Evolutionary conservation across 2,888 invertebrate genomes (phyloP), one percentile per base, ranked within the genome.

Genomic region (Gandaritis pyraliata): DNA sequence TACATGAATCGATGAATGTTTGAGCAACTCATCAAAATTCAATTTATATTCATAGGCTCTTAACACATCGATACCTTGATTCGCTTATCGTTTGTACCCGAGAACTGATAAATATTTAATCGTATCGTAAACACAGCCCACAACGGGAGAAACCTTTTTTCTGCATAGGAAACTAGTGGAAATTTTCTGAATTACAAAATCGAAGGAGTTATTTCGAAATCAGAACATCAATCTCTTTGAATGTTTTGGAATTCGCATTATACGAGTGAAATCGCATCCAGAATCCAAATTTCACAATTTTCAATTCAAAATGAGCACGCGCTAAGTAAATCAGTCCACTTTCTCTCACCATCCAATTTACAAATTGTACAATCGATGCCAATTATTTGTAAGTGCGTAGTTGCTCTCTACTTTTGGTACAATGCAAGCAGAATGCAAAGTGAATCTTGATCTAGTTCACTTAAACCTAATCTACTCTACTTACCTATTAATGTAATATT

Each of bases 81-180:
- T 81, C 79, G 78, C 73, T 81, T 82, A 80, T 82, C 81, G 77
- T 81, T 43, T 78, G 73, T 78, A 76, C 71, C 78, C 73, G 78
- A 78, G 77, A 84, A 76, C 81, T 85, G 79, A 81, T 90, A 80
- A 88, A 90, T 90, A 89, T 89, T 86, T 79, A 88, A 82, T 69
- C 65, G 63, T 65, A 63, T 67, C 71, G 72, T 77, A 76, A 80
- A 81, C 73, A 75, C 67, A 47, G 69, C 74, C 70, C 70, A 73
- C 75, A 77, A 73, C 72, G 68, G 73, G 70, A 76, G 69, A 59
- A 65, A 59, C 60, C 58, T 66, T 75, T 83, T 75, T 83, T 82
- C 80, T 77, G 73, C 77, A 72, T 69, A 70, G 71, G 60, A 71
- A 64, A 50, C 53, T 63, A 64, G 72, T 78, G 85, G 83, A 83